These are phyloP conservation scores for Pangasius larnaudii DNA, from an alignment of 2,797 vertebrate genomes.

Conservation along the genomic window DNA sequence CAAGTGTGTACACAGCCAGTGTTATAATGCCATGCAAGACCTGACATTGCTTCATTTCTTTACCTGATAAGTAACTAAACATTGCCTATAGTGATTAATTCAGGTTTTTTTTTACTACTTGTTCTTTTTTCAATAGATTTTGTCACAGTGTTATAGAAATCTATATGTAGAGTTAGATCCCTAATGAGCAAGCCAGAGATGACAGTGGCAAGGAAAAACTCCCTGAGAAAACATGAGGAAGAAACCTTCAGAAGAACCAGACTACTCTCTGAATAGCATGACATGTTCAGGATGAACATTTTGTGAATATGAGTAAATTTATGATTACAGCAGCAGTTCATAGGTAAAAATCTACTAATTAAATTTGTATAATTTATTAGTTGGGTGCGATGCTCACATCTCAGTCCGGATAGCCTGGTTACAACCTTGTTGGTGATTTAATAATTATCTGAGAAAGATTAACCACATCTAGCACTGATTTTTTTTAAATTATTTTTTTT, in stretches of 20 bases:
- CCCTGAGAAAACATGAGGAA: not conserved
- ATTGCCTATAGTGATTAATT: not conserved
- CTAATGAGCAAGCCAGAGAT: not conserved
- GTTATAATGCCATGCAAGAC: not conserved
- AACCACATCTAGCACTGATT: no score
- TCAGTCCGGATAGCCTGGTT: not conserved
- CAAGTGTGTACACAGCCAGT: not conserved
- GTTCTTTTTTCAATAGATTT: not conserved
- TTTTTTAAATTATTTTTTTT: no score
- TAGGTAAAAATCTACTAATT: not conserved
- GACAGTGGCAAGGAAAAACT: not conserved
- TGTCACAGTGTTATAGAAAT: not conserved
- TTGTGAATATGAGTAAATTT: not conserved
- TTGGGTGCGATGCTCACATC: not conserved
- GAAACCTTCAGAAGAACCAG: not conserved
- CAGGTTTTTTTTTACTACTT: not conserved
- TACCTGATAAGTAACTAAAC: not conserved
- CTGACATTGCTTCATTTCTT: not conserved
- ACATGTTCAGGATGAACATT: not conserved
- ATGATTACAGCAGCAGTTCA: not conserved
- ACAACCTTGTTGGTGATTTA: no score
- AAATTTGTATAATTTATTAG: not conserved
- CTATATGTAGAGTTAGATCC: not conserved
- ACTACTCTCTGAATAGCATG: conserved; percentile 30
- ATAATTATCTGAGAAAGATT: no score